A percentile compares a stretch with the other conserved stretches of the same genome.
Conservation (phyloP, 2,888 invertebrate genomes). For the Boloria euphrosyne region DNA sequence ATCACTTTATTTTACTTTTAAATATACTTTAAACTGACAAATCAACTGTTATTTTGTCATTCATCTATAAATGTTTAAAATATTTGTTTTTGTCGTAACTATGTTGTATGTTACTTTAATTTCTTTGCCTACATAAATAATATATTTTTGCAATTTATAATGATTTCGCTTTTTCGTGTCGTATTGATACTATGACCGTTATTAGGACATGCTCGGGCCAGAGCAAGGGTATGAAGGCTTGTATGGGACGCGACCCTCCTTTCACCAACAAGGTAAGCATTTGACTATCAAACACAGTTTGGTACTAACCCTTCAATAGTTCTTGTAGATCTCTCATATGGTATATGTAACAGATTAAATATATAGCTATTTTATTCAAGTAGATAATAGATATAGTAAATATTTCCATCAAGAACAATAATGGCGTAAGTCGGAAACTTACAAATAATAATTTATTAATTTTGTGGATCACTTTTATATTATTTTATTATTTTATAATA, state of each 20-base stretch:
- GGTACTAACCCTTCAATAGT: constrained; percentile 52
- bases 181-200: constrained; percentile 51
- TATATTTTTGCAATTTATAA: constrained; percentile 4
- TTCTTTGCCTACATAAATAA: constrained; percentile 5
- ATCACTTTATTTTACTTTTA: no score
- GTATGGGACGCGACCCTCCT: constrained; percentile 95
- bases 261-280: constrained; percentile 92
- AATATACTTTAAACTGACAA: no score
- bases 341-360: constrained; percentile 32
- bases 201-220: constrained; percentile 94
- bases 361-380: constrained; percentile 2
- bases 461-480: no score
- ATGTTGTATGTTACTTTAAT: background rate
- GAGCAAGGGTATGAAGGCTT: constrained; percentile 96
- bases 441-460: background rate
- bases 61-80: no score
- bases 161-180: constrained; percentile 20
- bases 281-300: constrained; percentile 47
- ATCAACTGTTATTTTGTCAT: no score
- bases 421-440: background rate
- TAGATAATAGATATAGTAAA: constrained; percentile 7
- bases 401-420: background rate
- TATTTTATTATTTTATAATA: no score
- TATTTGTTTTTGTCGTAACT: no score
- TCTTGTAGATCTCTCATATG: constrained; percentile 21